These are phyloP conservation scores for Pristionchus arcanus DNA, from an alignment of 2,888 invertebrate genomes.

Conservation along the genomic window DNA sequence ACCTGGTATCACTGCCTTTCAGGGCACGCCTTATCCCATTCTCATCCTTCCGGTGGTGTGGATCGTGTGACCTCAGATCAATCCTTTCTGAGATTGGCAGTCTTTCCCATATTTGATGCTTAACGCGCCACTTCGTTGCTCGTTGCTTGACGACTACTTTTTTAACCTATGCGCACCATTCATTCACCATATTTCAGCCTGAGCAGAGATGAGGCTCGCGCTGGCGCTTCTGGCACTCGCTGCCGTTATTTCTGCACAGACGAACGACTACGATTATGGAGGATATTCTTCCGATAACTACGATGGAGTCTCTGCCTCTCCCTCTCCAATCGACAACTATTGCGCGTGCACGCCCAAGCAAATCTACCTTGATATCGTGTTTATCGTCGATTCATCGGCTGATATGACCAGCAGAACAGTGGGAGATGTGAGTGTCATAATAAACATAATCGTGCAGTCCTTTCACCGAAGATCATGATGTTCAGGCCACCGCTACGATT, in stretches of 20 bases:
- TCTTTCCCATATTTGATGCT: no score
- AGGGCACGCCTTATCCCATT: constrained; percentile 1
- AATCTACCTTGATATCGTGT: constrained; percentile 48
- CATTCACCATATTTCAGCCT: background rate
- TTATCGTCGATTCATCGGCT: constrained; percentile 7
- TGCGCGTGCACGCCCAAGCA: background rate
- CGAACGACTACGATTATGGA: background rate
- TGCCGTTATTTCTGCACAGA: background rate
- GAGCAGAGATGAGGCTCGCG: background rate
- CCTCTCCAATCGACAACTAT: background rate
- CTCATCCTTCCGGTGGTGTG: background rate
- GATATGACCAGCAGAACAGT: constrained; percentile 43
- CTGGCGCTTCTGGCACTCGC: background rate
- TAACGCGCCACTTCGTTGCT: no score
- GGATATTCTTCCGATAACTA: background rate
- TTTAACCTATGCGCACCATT: background rate
- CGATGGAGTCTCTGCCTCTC: background rate
- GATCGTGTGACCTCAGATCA: background rate
- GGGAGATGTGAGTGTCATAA: constrained; percentile 44
- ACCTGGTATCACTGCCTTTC: background rate
- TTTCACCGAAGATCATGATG: no score
- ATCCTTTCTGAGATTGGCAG: no score
- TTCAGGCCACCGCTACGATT: constrained; percentile 33
- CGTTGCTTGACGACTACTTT: no score
- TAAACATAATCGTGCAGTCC: no score